Evolutionary conservation across 2,797 vertebrate species (phyloP).

Genomic region (Ispidina picta): DNA sequence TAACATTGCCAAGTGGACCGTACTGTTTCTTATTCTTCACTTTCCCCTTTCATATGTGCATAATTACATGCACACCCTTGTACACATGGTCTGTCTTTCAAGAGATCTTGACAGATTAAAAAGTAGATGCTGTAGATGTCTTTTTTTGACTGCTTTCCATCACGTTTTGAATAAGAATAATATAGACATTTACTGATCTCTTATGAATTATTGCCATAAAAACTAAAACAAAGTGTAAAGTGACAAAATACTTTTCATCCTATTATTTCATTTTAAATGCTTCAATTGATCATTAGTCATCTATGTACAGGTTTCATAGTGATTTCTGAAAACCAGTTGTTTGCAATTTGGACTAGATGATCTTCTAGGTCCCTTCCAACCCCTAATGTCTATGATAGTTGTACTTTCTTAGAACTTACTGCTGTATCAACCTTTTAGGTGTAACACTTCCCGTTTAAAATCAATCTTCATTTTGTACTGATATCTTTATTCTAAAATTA

Average conservation of each 20-base stretch:
- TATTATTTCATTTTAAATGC: not conserved
- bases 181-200: not conserved
- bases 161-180: not conserved
- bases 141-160: not conserved
- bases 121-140: not conserved
- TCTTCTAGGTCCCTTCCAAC: too few relatives aligned
- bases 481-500: not conserved
- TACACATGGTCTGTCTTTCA: not conserved
- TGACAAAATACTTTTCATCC: not conserved
- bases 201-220: not conserved
- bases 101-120: not conserved
- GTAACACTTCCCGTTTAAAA: not conserved
- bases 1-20: not conserved
- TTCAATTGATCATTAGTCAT: not conserved
- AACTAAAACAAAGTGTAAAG: not conserved
- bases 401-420: not conserved
- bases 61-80: fast-evolving
- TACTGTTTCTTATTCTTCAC: not conserved
- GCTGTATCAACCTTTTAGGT: not conserved
- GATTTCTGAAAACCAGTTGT: not conserved
- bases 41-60: not conserved
- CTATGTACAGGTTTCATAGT: not conserved
- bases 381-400: too few relatives aligned
- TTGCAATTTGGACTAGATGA: too few relatives aligned
- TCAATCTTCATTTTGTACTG: not conserved